phyloP scores from a whole-genome alignment of 2,113 vertebrate genomes.

The Rynchops niger region DNA sequence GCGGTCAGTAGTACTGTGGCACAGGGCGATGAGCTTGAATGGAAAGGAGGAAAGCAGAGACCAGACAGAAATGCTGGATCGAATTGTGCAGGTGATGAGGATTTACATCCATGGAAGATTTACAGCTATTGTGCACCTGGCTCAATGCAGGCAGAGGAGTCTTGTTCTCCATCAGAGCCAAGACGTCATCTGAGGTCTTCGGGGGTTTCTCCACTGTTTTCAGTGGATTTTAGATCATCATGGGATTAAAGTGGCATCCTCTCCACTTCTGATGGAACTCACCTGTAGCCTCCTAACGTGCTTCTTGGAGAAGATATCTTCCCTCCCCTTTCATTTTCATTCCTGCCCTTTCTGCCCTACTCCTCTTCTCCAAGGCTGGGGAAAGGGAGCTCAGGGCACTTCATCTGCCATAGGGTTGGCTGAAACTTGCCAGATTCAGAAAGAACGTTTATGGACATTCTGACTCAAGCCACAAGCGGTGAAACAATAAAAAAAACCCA shows the following conservation, averaged over 20 bases:
- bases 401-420: not conserved
- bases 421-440: not conserved
- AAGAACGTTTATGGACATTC: not conserved
- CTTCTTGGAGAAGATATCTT: not conserved
- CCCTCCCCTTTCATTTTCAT: not conserved
- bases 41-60: not conserved
- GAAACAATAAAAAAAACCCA: not conserved
- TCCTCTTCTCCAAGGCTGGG: not conserved
- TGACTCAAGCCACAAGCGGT: not conserved
- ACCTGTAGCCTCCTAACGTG: accelerated
- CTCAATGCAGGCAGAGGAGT: not conserved
- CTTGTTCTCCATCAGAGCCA: not conserved
- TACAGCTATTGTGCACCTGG: not conserved
- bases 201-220: accelerated
- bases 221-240: not conserved
- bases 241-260: not conserved
- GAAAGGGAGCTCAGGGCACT: not conserved
- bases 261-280: not conserved
- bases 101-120: not conserved
- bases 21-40: not conserved
- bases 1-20: not conserved
- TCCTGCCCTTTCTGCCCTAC: not conserved
- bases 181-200: accelerated
- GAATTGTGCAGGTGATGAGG: not conserved
- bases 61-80: not conserved